Evolutionary conservation across 2,888 invertebrate genomes (phyloP).

Genomic region (Schizaphis graminum): DNA sequence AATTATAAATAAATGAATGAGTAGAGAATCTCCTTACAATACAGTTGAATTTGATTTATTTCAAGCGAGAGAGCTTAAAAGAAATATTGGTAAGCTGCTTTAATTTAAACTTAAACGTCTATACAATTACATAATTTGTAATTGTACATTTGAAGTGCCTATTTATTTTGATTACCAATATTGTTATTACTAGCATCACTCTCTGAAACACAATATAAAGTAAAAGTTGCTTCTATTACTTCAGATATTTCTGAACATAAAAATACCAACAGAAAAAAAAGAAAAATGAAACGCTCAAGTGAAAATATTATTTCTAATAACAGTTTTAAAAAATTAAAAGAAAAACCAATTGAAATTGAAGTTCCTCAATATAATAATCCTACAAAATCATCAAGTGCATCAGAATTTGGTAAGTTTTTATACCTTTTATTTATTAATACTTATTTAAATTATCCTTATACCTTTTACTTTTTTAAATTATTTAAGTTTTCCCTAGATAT

Average conservation of each 20-base stretch:
- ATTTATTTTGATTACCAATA: not conserved
- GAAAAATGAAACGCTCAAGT: too few relatives aligned
- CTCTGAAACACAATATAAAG: not conserved
- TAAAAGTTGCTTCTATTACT: not conserved
- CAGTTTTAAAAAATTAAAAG: too few relatives aligned
- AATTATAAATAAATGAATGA: not conserved
- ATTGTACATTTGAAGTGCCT: not conserved
- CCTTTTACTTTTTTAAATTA: not conserved
- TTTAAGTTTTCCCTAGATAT: not conserved
- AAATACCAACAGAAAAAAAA: not conserved
- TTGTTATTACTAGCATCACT: not conserved
- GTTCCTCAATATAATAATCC: too few relatives aligned
- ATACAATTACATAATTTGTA: not conserved
- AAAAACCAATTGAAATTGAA: too few relatives aligned
- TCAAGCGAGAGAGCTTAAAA: not conserved
- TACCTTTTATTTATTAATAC: not conserved
- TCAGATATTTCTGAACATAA: not conserved
- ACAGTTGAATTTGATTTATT: not conserved
- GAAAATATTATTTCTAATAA: too few relatives aligned
- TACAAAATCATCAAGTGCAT: too few relatives aligned
- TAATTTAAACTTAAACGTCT: not conserved
- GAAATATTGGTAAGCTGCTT: not conserved
- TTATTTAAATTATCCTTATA: not conserved
- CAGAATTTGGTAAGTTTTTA: too few relatives aligned
- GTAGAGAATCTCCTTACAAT: not conserved